Evolutionary conservation across 30 jellyfish, hydroid and myxozoan species (phyloP).

Genomic region (Rhopilema esculentum): DNA sequence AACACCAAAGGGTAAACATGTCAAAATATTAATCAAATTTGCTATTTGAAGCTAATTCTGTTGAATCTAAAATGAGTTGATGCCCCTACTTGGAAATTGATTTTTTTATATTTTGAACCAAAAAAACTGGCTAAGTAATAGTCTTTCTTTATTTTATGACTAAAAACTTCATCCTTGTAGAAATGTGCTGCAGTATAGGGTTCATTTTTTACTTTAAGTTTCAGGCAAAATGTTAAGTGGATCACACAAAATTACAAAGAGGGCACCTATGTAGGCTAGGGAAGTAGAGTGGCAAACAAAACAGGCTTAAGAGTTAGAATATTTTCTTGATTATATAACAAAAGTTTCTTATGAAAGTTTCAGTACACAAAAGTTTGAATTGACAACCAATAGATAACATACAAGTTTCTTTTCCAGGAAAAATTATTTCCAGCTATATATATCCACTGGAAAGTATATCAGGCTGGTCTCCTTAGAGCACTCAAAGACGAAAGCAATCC

Average conservation of each 20-base stretch:
- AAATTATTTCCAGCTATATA: constrained; percentile 28
- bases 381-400: neutral
- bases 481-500: constrained; percentile 4
- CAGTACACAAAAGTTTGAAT: neutral
- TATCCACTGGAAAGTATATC: constrained; percentile 44
- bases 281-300: neutral
- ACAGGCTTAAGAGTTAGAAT: neutral
- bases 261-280: neutral
- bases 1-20: constrained; percentile 41
- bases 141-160: neutral
- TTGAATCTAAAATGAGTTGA: neutral
- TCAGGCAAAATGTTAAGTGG: neutral
- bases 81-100: neutral
- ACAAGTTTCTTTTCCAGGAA: neutral
- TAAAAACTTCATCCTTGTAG: neutral
- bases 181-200: neutral
- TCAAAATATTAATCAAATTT: neutral
- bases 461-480: constrained; percentile 18
- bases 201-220: neutral
- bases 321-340: neutral
- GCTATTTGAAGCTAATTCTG: neutral
- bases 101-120: neutral
- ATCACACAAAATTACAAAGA: neutral
- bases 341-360: neutral
- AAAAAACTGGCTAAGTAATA: neutral